Base-by-base conservation (phyloP, 2,888 invertebrate genomes). In the Creontiades dilutus region DNA sequence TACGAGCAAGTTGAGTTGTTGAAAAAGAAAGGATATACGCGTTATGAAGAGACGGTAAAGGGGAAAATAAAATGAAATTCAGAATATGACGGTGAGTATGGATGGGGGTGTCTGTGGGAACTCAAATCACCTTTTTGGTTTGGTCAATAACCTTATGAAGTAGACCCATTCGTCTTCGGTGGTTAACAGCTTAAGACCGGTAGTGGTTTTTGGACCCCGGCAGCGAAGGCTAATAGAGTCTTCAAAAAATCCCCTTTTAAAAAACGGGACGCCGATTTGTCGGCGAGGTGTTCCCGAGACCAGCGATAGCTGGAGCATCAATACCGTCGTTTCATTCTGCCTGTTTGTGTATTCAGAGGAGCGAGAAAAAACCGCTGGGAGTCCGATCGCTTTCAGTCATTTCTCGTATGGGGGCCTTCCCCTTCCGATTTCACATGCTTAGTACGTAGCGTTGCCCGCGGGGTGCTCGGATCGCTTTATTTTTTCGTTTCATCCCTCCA, bases 81-180 rank as follows among this genome's bases (percentile, higher is more conserved):
- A 12, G 16, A 78, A 78, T 37, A 78, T 78, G 78, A 47, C 37
- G 47, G 78, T 14, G 16, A 13, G 46, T 37, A 78, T 78, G 78
- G 78, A 78, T 78, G 78, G 47, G 78, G 78, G 47, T 19, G 78
- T 78, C 78, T 78, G 78, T 78, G 78, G 78, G 78, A 78, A 78
- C 78, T 78, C 78, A 78, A 78, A 78, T 78, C 78, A 78, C 78
- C 78, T 78, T 78, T 78, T 78, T 78, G 46, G 78, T 78, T 78
- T 78, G 78, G 78, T 78, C 78, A 28, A 78, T 78, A 78, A 78
- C 78, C 78, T 78, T 78, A 27, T 14, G 37, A 76, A 28, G 78
- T 28, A 46, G 47, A 78, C 78, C 46, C 47, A 78, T 78, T 78
- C 78, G 37, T 78, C 78, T 12, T 78, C 78, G 76, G 16, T 47